Percentiles rank a stretch among this genome's conserved stretches.
phyloP scores from a whole-genome alignment of 2,888 invertebrate genomes.

The Nemapogon koenigi region DNA sequence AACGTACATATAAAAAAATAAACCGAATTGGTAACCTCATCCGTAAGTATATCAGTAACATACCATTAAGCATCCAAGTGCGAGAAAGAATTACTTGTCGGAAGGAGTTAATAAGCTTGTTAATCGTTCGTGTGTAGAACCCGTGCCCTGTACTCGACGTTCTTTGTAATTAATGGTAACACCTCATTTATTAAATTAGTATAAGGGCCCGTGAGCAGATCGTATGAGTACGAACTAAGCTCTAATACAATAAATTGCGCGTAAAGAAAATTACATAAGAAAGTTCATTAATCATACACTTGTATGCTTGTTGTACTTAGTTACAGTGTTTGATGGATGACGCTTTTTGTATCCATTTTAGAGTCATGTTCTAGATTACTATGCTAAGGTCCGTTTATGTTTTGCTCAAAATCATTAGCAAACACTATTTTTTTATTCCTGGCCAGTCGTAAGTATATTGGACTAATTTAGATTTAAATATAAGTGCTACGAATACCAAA shows the following conservation, averaged over 20 bases:
- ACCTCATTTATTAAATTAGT: conserved; percentile 65
- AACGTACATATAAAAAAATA: too few species aligned
- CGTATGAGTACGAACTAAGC: conserved; percentile 17
- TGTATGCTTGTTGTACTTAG: conserved; percentile 22
- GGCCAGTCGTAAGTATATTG: too few species aligned
- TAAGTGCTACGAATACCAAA: too few species aligned
- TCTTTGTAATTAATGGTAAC: conserved; percentile 60
- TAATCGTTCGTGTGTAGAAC: conserved; percentile 47
- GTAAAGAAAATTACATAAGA: conserved; percentile 54
- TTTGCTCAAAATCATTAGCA: too few species aligned
- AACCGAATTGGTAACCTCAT: too few species aligned
- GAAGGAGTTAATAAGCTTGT: conserved; percentile 60
- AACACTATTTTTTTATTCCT: too few species aligned
- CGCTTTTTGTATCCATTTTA: too few species aligned
- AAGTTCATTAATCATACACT: conserved; percentile 55
- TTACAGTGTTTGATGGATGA: too few species aligned
- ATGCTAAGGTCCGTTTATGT: too few species aligned
- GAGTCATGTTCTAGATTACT: too few species aligned
- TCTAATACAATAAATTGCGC: conserved; percentile 55
- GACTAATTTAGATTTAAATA: too few species aligned
- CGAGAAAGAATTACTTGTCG: conserved; percentile 52
- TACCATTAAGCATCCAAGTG: conserved; percentile 6
- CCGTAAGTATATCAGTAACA: too few species aligned
- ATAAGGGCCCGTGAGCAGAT: conserved; percentile 38
- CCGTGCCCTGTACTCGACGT: conserved; percentile 51